These are phyloP conservation scores for Zeus faber DNA, from an alignment of 2,113 vertebrate species.

Conservation along the genomic window DNA sequence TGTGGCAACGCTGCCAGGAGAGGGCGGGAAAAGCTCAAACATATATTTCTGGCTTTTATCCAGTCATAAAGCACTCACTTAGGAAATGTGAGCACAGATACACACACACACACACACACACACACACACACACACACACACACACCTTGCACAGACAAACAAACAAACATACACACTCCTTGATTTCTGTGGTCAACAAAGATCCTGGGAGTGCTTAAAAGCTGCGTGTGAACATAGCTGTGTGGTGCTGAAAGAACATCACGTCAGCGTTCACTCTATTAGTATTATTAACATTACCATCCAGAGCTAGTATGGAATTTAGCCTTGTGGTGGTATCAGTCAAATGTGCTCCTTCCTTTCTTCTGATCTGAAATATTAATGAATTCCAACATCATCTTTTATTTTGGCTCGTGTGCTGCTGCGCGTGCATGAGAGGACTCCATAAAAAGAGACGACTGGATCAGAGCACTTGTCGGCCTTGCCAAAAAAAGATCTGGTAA, in stretches of 20 bases:
- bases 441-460: too few species aligned
- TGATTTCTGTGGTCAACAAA: conserved; percentile 2
- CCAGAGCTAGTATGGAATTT: too few species aligned
- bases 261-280: conserved; percentile 20
- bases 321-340: too few species aligned
- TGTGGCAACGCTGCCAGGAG: conserved; percentile 20
- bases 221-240: conserved; percentile 54
- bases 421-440: too few species aligned
- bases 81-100: background rate
- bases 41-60: conserved; percentile 50
- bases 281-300: too few species aligned
- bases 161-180: background rate
- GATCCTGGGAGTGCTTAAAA: conserved; percentile 53
- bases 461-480: too few species aligned
- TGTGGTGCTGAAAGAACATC: conserved; percentile 50
- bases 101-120: background rate
- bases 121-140: conserved; percentile 19
- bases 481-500: background rate
- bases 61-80: conserved; percentile 42
- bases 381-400: background rate
- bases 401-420: too few species aligned
- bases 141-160: conserved; percentile 9
- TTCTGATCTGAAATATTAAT: too few species aligned
- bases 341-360: too few species aligned
- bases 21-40: conserved; percentile 48